Evolutionary conservation across 2,888 invertebrate species (phyloP).

Genomic region (Drosophila neoperkinsi): DNA sequence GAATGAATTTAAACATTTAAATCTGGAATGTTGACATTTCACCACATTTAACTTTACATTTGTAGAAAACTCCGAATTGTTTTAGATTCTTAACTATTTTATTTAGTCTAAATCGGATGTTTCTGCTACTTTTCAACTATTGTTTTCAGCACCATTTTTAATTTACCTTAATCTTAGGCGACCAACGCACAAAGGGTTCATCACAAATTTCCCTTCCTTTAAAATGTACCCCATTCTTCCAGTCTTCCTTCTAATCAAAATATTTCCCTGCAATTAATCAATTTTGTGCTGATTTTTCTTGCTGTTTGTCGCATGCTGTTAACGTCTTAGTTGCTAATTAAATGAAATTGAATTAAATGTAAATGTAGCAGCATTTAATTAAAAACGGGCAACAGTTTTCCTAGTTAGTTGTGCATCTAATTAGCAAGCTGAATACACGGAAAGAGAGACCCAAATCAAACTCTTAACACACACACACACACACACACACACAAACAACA

Average conservation of each 20-base stretch:
- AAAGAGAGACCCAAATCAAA: slow-evolving; percentile 55
- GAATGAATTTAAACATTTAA: neutral
- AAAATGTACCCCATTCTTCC: neutral
- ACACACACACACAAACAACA: slow-evolving; percentile 18
- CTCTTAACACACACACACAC: slow-evolving; percentile 29
- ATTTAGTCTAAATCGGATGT: neutral
- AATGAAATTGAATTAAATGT: slow-evolving; percentile 52
- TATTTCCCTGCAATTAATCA: neutral
- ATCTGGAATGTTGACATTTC: neutral
- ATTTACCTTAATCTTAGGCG: neutral
- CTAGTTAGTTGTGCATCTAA: slow-evolving; percentile 43
- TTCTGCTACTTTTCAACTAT: neutral
- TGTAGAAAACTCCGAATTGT: neutral
- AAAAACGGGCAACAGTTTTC: slow-evolving; percentile 38
- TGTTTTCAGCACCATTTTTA: neutral
- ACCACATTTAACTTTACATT: neutral
- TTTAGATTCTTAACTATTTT: neutral
- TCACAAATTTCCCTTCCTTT: neutral
- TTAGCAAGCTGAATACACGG: slow-evolving; percentile 58
- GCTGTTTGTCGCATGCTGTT: slow-evolving; percentile 1
- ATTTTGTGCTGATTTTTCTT: neutral
- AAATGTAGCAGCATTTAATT: slow-evolving; percentile 36
- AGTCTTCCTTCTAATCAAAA: neutral
- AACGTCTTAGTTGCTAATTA: slow-evolving; percentile 34
- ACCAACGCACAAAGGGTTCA: neutral